Evolutionary conservation across 2,797 vertebrate species (phyloP), one percentile per base, ranked within the genome.

Genomic region (Pogonophryne albipinna): DNA sequence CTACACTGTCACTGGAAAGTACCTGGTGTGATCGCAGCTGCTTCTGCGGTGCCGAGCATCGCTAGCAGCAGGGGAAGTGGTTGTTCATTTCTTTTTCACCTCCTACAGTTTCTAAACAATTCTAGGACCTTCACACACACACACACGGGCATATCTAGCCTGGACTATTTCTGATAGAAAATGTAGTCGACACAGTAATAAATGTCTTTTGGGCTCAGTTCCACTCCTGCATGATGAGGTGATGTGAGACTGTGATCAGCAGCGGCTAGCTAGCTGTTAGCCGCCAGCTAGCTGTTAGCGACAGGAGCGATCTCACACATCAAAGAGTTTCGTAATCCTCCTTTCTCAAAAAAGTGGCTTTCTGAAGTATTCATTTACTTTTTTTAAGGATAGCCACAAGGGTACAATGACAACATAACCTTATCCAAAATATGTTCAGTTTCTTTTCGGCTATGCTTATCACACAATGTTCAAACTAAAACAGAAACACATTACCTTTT

Each of bases 21-120:
- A 46, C 71, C 74, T 52, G n/a, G 50, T 68, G 55, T 77, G 79
- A 80, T 78, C 10, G 6, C 84, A 82, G 83, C 59, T 75, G 66
- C 72, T 76, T 65, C 65, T 79, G 69, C 71, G 20, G 44, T 5
- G 23, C 76, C 10, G 66, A 84, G 53, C 53, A 46, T 82, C 76
- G 76, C 66, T 7, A 79, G 62, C 74, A 60, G 73, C 23, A 13
- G 23, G 56, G 56, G 64, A 76, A 85, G 67, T 78, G 55, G 53
- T 76, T 74, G 80, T 60, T 80, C 60, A 47, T 78, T 83, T 76
- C 71, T 66, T 55, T 67, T 72, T 16, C 69, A 60, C 34, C 34
- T 38, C 71, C 76, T 72, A 76, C 78, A 60, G 67, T 60, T 75
- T 79, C 66, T 69, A 42, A 63, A 55, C 64, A 50, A 45, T 66